These are phyloP conservation scores for Troides helena DNA, from an alignment of 2,888 invertebrate genomes.

Conservation along the genomic window DNA sequence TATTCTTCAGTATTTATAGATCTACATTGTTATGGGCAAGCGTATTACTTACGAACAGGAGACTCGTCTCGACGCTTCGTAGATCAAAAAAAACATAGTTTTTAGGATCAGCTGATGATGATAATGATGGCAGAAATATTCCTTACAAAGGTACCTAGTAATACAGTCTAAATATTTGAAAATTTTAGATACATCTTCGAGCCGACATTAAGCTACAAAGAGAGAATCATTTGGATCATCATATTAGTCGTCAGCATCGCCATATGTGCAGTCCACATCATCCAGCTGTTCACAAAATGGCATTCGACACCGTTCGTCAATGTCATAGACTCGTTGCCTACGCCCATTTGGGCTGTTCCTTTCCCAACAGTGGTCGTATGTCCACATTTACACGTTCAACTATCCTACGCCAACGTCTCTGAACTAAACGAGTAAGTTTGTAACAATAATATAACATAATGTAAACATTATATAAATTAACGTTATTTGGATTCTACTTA, in stretches of 20 bases:
- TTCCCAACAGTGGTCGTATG: slow-evolving; percentile 73
- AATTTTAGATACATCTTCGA: slow-evolving; percentile 67
- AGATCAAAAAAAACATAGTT: background rate
- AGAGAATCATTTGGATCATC: slow-evolving; percentile 62
- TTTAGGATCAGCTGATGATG: background rate
- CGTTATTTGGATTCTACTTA: too few relatives aligned
- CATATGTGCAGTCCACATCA: slow-evolving; percentile 64
- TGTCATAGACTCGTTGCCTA: slow-evolving; percentile 69
- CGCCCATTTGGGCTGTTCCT: slow-evolving; percentile 73
- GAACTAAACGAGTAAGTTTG: slow-evolving; percentile 54
- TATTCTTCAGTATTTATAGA: too few relatives aligned
- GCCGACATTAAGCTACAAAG: slow-evolving; percentile 61
- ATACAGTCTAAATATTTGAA: background rate
- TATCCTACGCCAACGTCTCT: slow-evolving; percentile 58
- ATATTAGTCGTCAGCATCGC: slow-evolving; percentile 65
- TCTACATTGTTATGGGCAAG: too few relatives aligned
- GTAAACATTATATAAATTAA: too few relatives aligned
- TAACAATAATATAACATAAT: background rate
- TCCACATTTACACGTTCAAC: slow-evolving; percentile 66
- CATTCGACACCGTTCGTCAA: slow-evolving; percentile 70
- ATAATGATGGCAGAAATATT: too few relatives aligned
- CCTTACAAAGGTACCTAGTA: too few relatives aligned
- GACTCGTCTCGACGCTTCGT: too few relatives aligned
- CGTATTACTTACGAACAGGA: too few relatives aligned
- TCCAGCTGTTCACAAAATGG: slow-evolving; percentile 65